phyloP scores from a whole-genome alignment of 2,113 vertebrate genomes.

The Xiphophorus couchianus region DNA sequence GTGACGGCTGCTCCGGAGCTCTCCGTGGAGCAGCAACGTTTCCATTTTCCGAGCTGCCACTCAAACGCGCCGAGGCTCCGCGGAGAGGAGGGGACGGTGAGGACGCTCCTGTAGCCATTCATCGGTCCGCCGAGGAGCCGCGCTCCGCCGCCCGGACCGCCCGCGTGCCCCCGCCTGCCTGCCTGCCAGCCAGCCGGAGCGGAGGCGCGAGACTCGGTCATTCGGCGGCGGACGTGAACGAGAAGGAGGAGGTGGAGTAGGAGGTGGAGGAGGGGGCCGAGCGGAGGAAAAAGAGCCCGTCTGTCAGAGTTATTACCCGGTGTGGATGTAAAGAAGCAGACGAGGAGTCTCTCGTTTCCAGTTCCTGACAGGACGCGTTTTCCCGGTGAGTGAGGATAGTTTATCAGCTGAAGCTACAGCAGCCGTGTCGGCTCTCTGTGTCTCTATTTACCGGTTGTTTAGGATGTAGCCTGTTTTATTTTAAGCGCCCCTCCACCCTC shows the following conservation, averaged over 20 bases:
- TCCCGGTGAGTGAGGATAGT: conserved; percentile 69
- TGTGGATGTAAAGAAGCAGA: conserved; percentile 79
- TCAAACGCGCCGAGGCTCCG: conserved; percentile 43
- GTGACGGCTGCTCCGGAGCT: conserved; percentile 33
- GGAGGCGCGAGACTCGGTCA: conserved; percentile 57
- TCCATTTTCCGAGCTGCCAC: conserved; percentile 25
- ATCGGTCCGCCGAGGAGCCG: conserved; percentile 38
- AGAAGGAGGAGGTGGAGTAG: conserved; percentile 25
- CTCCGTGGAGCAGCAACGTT: conserved; percentile 28
- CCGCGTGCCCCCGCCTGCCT: conserved; percentile 21
- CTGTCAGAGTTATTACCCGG: conserved; percentile 82
- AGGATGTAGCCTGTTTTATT: conserved; percentile 1
- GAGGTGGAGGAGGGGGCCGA: conserved; percentile 34
- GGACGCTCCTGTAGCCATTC: conserved; percentile 44
- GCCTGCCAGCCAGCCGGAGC: conserved; percentile 38
- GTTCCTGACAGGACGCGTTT: conserved; percentile 68
- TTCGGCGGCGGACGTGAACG: conserved; percentile 32
- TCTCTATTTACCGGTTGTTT: not conserved
- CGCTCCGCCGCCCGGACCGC: conserved; percentile 58
- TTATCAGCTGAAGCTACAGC: not conserved
- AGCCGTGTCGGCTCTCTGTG: not conserved
- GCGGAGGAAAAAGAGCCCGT: conserved; percentile 64
- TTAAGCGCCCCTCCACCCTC: not conserved
- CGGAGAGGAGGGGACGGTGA: conserved; percentile 41
- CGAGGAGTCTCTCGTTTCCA: conserved; percentile 57